Percentiles rank a stretch among this genome's conserved stretches.
Conservation (phyloP, 2,888 invertebrate species). For the Oligia strigilis region DNA sequence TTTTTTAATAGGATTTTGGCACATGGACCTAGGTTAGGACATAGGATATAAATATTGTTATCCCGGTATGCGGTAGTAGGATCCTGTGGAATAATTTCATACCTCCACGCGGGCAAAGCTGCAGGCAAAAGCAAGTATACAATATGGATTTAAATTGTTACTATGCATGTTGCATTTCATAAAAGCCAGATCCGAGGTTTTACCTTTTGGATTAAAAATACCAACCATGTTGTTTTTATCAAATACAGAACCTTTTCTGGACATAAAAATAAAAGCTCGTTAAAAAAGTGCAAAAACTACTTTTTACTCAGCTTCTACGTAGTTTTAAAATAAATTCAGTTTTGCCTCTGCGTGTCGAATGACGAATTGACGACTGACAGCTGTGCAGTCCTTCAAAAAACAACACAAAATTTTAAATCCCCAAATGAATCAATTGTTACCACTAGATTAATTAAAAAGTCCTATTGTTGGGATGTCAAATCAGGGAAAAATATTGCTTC, state of each 20-base stretch:
- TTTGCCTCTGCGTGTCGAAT: background rate
- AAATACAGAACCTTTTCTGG: background rate
- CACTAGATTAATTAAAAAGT: no score
- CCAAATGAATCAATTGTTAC: background rate
- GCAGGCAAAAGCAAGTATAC: no score
- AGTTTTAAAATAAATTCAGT: conserved; percentile 12
- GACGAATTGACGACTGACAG: background rate
- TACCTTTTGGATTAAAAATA: background rate
- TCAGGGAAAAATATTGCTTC: background rate
- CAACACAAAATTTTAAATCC: no score
- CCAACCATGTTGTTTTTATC: background rate
- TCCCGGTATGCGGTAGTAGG: no score
- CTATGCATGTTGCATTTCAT: background rate
- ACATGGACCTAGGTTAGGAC: no score
- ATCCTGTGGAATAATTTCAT: no score
- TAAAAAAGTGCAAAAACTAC: conserved; percentile 4
- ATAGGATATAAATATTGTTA: no score
- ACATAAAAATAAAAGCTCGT: conserved; percentile 7
- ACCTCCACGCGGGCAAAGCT: no score
- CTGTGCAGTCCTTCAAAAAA: background rate
- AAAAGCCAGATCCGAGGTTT: background rate
- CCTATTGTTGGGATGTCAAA: background rate
- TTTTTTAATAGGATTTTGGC: no score
- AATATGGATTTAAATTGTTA: no score
- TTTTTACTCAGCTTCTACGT: background rate